Base-by-base conservation (phyloP, 1,140 invertebrate species). In the Mercenaria mercenaria region DNA sequence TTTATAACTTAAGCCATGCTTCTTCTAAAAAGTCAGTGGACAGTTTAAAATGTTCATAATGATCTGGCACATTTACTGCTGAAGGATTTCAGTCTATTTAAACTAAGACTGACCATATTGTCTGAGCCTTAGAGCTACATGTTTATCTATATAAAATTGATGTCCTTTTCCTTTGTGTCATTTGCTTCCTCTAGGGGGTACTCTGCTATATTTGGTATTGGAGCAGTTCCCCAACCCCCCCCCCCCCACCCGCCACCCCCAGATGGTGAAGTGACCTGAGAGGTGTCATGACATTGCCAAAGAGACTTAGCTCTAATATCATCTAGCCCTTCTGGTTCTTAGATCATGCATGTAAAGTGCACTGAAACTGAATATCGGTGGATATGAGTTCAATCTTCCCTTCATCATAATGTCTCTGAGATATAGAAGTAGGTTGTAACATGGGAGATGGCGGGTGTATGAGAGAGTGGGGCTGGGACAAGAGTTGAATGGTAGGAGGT, bases 321-420 rank as follows among this genome's bases (percentile, higher is more conserved):
- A 20, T 93, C 92, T 64, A 26, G 77, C 34, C 37, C 91, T 91
- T 29, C 93, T 88, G 34, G 91, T 97, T 95, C 97, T 97, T 93
- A 98, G 94, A 94, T 98, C 97, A 94, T 98, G 98, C 93, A 98
- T 96, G 95, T 97, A 98, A 83, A 98, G 96, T 50, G 98, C 97
- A 96, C 97, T 98, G 81, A 98, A 95, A 93, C 97, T 98, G 98
- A n/a, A 98, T 98, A 92, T 98, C 97, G 61, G 97, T 97, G 76
- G 97, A 93, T 91, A 95, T 91, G 13, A 93, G 64, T 90, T 95
- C 94, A 1, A 93, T 87, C 2, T 92, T 92, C 23, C 92, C 92
- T 52, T 95, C 94, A 59, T 95, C 93, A 91, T 91, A 89, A 43
- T 91, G 50, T 83, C 88, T 47, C 77, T 86, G 86, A 50, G 67